A percentile compares a stretch with the other conserved stretches of the same genome.
These are phyloP conservation scores for Siniperca knerii DNA, from an alignment of 2,113 vertebrate species.

Conservation along the genomic window DNA sequence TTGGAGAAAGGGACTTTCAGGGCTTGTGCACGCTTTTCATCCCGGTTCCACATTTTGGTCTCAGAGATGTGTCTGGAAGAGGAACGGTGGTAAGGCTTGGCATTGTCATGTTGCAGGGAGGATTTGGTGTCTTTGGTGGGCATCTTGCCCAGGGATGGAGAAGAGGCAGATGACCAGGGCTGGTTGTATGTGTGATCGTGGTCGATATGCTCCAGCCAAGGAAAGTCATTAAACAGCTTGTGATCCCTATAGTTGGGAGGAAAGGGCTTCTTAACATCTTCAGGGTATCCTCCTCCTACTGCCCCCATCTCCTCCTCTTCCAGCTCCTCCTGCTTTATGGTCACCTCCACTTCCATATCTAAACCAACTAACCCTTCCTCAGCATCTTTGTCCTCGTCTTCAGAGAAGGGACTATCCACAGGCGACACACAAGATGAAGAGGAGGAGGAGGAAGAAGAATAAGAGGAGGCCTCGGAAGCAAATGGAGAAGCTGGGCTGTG, in stretches of 20 bases:
- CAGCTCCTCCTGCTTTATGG: constrained; percentile 84
- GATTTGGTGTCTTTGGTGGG: constrained; percentile 33
- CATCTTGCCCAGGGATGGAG: constrained; percentile 15
- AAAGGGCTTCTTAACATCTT: constrained; percentile 88
- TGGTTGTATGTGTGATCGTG: constrained; percentile 98
- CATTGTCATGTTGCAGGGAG: background rate
- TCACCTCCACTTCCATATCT: constrained; percentile 76
- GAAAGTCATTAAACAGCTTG: constrained; percentile 85
- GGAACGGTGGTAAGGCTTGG: constrained; percentile 29
- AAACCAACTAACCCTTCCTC: constrained; percentile 87
- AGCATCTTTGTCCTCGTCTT: constrained; percentile 85
- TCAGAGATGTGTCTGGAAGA: constrained; percentile 70
- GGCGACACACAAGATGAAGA: constrained; percentile 50
- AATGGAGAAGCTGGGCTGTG: constrained; percentile 91
- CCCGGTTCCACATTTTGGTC: constrained; percentile 87
- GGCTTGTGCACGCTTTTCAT: constrained; percentile 88
- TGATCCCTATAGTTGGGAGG: constrained; percentile 87
- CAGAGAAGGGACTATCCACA: constrained; percentile 77
- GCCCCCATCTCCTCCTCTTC: constrained; percentile 92
- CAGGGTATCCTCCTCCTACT: constrained; percentile 86
- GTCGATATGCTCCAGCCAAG: constrained; percentile 89
- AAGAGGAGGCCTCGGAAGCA: constrained; percentile 88
- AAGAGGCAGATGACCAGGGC: constrained; percentile 68
- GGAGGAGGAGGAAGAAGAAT: constrained; percentile 82
- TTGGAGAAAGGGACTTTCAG: constrained; percentile 96